These are phyloP conservation scores for Anneissia japonica DNA, from an alignment of 35 echinoderm and acorn worm genomes.

Conservation along the genomic window DNA sequence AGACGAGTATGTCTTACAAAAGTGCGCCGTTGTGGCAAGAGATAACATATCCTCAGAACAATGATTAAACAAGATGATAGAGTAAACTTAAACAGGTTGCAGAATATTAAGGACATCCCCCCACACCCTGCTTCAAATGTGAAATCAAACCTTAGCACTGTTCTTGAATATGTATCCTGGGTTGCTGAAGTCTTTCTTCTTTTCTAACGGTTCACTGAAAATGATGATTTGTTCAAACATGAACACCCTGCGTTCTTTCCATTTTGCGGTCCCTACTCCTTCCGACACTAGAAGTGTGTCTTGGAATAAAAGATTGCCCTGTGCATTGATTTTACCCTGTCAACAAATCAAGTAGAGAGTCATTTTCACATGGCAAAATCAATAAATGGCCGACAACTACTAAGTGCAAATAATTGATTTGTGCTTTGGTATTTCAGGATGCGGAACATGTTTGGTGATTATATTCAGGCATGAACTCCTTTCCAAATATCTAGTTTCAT, in stretches of 20 bases:
- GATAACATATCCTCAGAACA: no score
- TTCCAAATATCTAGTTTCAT: no score
- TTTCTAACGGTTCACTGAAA: constrained; percentile 89
- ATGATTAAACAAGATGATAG: no score
- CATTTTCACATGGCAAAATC: not conserved
- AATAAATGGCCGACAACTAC: not conserved
- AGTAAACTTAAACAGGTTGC: no score
- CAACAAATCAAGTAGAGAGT: not conserved
- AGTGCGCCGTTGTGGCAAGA: no score
- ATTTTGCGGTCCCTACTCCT: constrained; percentile 48
- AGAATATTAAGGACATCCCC: no score
- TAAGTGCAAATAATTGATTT: not conserved
- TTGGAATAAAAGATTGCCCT: constrained; percentile 78
- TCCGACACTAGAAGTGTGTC: constrained; percentile 71
- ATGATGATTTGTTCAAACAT: constrained; percentile 99
- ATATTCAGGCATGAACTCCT: no score
- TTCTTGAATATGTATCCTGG: constrained; percentile 95
- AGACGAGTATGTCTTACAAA: no score
- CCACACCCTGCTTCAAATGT: no score
- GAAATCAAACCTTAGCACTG: constrained; percentile 71
- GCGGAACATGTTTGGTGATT: not conserved
- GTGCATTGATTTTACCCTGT: constrained; percentile 96
- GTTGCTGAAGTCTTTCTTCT: constrained; percentile 95
- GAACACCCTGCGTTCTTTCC: constrained; percentile 89
- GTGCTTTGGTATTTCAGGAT: not conserved